Conservation (phyloP, 2,113 vertebrate species). For the Turnix velox region DNA sequence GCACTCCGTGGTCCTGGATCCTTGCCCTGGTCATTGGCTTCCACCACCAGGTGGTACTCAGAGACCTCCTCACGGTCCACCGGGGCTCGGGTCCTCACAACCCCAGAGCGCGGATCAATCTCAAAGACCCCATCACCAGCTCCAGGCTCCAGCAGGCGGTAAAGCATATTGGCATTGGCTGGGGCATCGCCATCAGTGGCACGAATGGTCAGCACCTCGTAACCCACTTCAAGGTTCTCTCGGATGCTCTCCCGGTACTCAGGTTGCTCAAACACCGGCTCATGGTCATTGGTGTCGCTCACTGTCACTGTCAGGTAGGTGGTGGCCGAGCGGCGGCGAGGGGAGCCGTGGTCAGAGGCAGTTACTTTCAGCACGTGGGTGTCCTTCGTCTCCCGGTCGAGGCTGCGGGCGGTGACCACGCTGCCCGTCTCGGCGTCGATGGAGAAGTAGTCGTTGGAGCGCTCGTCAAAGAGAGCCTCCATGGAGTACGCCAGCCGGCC, state of each 20-base stretch:
- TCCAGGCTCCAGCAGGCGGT: slow-evolving; percentile 83
- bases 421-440: slow-evolving; percentile 83
- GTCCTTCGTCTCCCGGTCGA: slow-evolving; percentile 94
- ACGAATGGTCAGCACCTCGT: slow-evolving; percentile 91
- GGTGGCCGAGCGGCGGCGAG: slow-evolving; percentile 78
- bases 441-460: slow-evolving; percentile 88
- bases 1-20: slow-evolving; percentile 87
- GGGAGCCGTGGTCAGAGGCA: slow-evolving; percentile 80
- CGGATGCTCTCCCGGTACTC: slow-evolving; percentile 87
- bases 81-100: slow-evolving; percentile 83
- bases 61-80: slow-evolving; percentile 87
- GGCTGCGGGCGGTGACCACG: slow-evolving; percentile 79
- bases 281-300: slow-evolving; percentile 92
- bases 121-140: slow-evolving; percentile 81
- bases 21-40: slow-evolving; percentile 93
- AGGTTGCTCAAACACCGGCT: slow-evolving; percentile 87
- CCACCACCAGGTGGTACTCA: slow-evolving; percentile 86
- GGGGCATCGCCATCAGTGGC: slow-evolving; percentile 91
- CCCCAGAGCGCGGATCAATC: slow-evolving; percentile 85
- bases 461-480: slow-evolving; percentile 89
- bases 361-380: slow-evolving; percentile 92
- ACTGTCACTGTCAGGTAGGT: slow-evolving; percentile 90
- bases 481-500: slow-evolving; percentile 88
- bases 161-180: slow-evolving; percentile 94
- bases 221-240: slow-evolving; percentile 93